These are phyloP conservation scores for Clistopyga incitator DNA, from an alignment of 2,888 invertebrate species.

Conservation along the genomic window DNA sequence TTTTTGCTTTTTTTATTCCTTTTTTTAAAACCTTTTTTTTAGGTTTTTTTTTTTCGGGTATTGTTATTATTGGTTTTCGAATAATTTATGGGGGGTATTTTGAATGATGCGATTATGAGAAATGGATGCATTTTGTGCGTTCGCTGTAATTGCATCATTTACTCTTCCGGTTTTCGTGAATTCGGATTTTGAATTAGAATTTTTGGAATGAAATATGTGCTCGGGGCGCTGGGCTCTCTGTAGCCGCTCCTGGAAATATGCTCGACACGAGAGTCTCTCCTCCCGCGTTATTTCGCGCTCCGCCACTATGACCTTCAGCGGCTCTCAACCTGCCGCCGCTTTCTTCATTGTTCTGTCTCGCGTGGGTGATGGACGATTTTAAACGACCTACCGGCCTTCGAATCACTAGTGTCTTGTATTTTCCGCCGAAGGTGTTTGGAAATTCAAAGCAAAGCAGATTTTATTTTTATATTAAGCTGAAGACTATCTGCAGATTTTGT, in stretches of 20 bases:
- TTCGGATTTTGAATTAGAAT: neutral
- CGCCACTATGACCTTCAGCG: slow-evolving; percentile 55
- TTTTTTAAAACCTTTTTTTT: no score
- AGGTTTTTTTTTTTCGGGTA: no score
- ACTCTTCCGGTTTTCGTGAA: neutral
- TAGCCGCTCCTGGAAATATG: slow-evolving; percentile 63
- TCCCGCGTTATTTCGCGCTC: slow-evolving; percentile 78
- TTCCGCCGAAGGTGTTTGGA: no score
- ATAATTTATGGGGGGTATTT: no score
- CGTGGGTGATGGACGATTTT: neutral
- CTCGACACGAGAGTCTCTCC: slow-evolving; percentile 67
- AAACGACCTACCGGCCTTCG: neutral
- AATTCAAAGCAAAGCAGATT: no score
- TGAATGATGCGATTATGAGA: no score
- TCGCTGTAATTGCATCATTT: neutral
- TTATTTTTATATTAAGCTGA: no score
- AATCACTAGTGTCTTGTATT: no score
- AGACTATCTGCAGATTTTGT: no score
- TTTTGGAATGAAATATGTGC: slow-evolving; percentile 30
- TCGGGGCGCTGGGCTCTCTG: slow-evolving; percentile 40
- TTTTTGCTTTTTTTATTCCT: no score
- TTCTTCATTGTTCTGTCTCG: neutral
- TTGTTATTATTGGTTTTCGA: no score
- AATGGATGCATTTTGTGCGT: no score
- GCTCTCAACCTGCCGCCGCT: slow-evolving; percentile 52